Evolutionary conservation across 2,797 vertebrate genomes (phyloP).

Genomic region (Melanotaenia trifasciata): DNA sequence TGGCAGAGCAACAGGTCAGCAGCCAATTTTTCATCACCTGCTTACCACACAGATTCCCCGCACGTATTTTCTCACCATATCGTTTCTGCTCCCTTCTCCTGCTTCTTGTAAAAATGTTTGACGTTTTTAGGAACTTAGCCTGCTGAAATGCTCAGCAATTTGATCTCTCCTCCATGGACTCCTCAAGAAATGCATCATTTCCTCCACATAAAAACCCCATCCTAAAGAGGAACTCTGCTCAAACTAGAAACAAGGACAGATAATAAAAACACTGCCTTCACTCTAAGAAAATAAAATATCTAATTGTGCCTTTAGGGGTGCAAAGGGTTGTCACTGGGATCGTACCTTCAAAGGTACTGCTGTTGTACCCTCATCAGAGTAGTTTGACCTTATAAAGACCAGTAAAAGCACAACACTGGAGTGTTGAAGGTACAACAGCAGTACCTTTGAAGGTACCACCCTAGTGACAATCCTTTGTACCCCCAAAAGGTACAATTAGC

Average conservation of each 20-base stretch:
- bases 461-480: no score
- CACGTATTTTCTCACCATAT: slow-evolving; percentile 8
- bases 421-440: no score
- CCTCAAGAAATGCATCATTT: slow-evolving; percentile 54
- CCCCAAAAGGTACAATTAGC: no score
- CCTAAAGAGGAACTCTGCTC: slow-evolving; percentile 32
- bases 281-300: no score
- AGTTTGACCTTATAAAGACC: no score
- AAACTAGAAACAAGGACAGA: slow-evolving; percentile 10
- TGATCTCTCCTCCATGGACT: slow-evolving; percentile 43
- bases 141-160: slow-evolving; percentile 46
- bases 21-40: slow-evolving; percentile 58
- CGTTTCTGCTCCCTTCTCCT: neutral
- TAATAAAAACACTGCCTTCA: no score
- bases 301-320: no score
- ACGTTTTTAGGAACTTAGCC: slow-evolving; percentile 17
- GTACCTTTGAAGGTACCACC: no score
- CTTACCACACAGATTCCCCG: slow-evolving; percentile 11
- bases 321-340: no score
- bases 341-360: no score
- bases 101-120: slow-evolving; percentile 24
- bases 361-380: no score
- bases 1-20: slow-evolving; percentile 68
- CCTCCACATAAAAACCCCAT: slow-evolving; percentile 63
- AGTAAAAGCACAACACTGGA: no score